Percentiles rank a stretch among this genome's conserved stretches.
Conservation (phyloP, 2,888 invertebrate genomes). For the Brachypterus glaber region DNA sequence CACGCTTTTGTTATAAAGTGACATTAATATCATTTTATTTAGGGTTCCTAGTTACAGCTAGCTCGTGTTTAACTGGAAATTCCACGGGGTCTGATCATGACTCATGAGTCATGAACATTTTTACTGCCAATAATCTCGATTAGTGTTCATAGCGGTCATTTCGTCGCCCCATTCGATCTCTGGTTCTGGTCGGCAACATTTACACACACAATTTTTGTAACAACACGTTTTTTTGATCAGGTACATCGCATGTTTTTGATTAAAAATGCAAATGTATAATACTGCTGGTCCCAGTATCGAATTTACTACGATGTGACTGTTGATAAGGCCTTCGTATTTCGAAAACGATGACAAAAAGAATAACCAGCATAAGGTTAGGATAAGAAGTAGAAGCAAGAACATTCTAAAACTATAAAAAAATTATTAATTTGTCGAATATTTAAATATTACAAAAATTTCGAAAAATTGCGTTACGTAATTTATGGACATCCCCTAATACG, state of each 20-base stretch:
- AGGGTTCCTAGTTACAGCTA: no score
- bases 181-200: constrained; percentile 51
- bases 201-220: constrained; percentile 47
- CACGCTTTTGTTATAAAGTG: no score
- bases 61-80: no score
- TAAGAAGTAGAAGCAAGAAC: constrained; percentile 63
- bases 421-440: no score
- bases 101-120: no score
- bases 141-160: constrained; percentile 77
- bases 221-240: constrained; percentile 72
- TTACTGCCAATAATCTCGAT: constrained; percentile 21
- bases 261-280: constrained; percentile 66
- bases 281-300: constrained; percentile 65
- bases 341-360: constrained; percentile 69
- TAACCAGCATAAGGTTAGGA: constrained; percentile 69
- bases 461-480: no score
- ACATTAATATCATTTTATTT: no score
- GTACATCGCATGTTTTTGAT: constrained; percentile 71
- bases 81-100: no score
- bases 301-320: constrained; percentile 67
- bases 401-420: constrained; percentile 61
- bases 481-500: no score
- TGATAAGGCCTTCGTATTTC: constrained; percentile 60
- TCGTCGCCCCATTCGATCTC: constrained; percentile 82
- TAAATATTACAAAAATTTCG: no score